Base-by-base conservation (phyloP, 2,113 vertebrate genomes). In the Lichenostomus cassidix region DNA sequence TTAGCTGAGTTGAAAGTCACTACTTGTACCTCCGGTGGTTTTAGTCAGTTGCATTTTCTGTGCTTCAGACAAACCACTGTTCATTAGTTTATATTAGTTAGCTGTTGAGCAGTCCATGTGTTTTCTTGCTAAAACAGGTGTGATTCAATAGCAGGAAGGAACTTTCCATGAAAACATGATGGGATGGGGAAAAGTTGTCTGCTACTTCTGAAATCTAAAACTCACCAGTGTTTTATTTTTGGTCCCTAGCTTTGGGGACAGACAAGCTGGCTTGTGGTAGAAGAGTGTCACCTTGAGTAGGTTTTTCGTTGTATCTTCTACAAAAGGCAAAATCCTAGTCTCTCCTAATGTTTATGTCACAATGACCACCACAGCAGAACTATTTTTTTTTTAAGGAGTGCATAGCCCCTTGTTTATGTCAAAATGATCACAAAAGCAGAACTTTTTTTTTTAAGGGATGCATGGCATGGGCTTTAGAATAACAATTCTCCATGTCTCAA, bases 121-220 rank as follows among this genome's bases (percentile, higher is more conserved):
- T 77, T 70, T 84, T 81, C 55, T 52, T 52, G 21, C 31, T 62
- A n/a, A 81, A 41, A 39, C 9, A 75, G 22, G 12, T 73, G 25
- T 63, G 42, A 84, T 58, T 78, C 52, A 59, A 21, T 10, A 67
- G 15, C 18, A 75, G 42, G 12, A 84, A 78, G 29, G 3, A 84
- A 70, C 55, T 28, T 28, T 11, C 23, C 59, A 11, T 29, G 31
- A 69, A 89, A 87, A 50, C 4, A 21, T 28, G 22, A 18, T 35
- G 19, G 4, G 10, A 8, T 2, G 1, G 3, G 50, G 4, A 15
- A 50, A 77, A 89, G 20, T 33, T 1, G 8, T 29, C 7, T 67
- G 8, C 42, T 75, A 68, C 8, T 73, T 50, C 37, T 56, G 28
- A 68, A 74, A 29, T 64, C 10, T 49, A n/a, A 75, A 89, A 25